phyloP scores from a whole-genome alignment of 1,140 invertebrate species.

The Ips nitidus region DNA sequence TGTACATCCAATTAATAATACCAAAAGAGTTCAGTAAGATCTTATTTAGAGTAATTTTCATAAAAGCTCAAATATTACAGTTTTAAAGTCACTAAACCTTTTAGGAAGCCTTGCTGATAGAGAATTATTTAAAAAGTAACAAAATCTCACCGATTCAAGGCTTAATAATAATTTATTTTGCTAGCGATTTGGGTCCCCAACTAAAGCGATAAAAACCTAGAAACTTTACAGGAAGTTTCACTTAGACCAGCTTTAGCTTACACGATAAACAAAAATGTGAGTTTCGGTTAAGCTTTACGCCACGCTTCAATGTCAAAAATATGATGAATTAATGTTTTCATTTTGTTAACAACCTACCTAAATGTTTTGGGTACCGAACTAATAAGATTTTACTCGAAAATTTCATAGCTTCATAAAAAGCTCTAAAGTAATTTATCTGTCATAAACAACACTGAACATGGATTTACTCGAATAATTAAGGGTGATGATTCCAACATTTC shows the following conservation, averaged over 20 bases:
- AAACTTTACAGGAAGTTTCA: constrained; percentile 29
- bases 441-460: too few relatives aligned
- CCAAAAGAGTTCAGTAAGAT: too few relatives aligned
- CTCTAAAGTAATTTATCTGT: too few relatives aligned
- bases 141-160: constrained; percentile 16
- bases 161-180: constrained; percentile 29
- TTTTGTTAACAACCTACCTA: too few relatives aligned
- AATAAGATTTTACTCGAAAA: too few relatives aligned
- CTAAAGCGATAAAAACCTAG: constrained; percentile 11
- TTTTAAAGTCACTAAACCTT: constrained; percentile 8
- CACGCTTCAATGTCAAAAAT: neutral
- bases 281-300: neutral
- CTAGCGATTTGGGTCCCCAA: constrained; percentile 15
- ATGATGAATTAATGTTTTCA: too few relatives aligned
- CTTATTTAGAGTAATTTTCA: too few relatives aligned
- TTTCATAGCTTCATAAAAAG: too few relatives aligned
- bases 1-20: too few relatives aligned
- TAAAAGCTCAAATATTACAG: neutral
- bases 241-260: constrained; percentile 22
- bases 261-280: constrained; percentile 9
- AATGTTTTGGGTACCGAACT: too few relatives aligned
- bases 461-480: too few relatives aligned
- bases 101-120: constrained; percentile 22
- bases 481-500: too few relatives aligned
- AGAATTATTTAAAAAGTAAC: constrained; percentile 26